These are phyloP conservation scores for Tipula vernalis DNA, from an alignment of 2,888 invertebrate genomes.

Conservation along the genomic window DNA sequence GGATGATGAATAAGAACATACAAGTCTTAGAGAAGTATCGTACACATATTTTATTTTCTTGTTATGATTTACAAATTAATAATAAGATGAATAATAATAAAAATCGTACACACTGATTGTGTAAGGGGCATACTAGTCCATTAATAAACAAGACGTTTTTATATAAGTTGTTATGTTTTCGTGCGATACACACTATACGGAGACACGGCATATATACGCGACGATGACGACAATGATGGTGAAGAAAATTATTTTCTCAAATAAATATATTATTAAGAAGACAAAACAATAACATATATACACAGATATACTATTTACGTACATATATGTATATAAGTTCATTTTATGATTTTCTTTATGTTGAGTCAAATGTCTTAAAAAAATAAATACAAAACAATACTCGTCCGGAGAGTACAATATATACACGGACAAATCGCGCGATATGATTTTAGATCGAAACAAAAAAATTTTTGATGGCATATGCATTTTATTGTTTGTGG, in stretches of 20 bases:
- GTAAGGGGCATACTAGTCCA: neutral
- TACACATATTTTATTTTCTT: neutral
- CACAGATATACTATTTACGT: neutral
- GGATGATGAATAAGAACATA: neutral
- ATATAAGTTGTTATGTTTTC: neutral
- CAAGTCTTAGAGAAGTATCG: neutral
- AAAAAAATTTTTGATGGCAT: neutral
- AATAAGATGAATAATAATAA: neutral
- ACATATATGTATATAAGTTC: neutral
- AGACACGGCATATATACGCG: neutral
- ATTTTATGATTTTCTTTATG: neutral
- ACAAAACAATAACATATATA: neutral
- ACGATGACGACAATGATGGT: neutral
- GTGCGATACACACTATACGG: neutral
- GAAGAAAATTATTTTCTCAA: neutral
- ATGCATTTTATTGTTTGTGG: neutral
- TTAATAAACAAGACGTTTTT: neutral
- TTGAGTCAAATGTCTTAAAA: neutral
- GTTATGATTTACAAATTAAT: neutral
- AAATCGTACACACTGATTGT: neutral
- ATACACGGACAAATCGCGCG: neutral
- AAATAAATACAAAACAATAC: neutral
- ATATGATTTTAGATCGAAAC: neutral
- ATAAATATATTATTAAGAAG: neutral
- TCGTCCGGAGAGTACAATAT: neutral